Evolutionary conservation across 2,888 invertebrate genomes (phyloP), one percentile per base, ranked within the genome.

Genomic region (Myathropa florea): DNA sequence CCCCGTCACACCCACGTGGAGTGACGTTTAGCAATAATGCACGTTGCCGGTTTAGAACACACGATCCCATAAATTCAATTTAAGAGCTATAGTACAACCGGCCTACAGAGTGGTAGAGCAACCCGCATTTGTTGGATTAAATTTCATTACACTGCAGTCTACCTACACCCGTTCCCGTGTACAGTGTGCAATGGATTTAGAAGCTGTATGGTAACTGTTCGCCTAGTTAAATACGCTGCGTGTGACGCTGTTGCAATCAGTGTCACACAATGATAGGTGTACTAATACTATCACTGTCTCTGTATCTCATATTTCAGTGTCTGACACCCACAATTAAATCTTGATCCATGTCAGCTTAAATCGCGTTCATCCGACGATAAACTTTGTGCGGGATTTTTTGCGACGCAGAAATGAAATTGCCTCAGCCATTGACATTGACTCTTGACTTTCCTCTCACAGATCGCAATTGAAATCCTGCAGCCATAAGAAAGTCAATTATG

Each of bases 361-460:
- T 67, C 39, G 65, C 64, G 18, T 18, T 18, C 46, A 18, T 7
- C 46, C 46, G 46, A 46, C 46, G 46, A 46, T 46, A 18, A 18
- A 46, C 46, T 46, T 26, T 67, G 30, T 33, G 30, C 55, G 30
- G 55, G 46, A 46, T 33, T 53, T 67, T 59, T 46, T 46, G 60
- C 60, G 46, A 21, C 39, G 53, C 28, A 68, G 65, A 65, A 72
- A 73, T 68, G 70, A 77, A 76, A 70, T 81, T 72, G 61, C 75
- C 76, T 72, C 65, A 67, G 67, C 76, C 70, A 81, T 77, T 80
- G 70, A 79, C 80, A 84, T 75, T 81, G 76, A 46, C 53, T 71
- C 80, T 83, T 79, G 72, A 75, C 72, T 78, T 77, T 71, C 65
- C 59, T 26, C 21, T 0, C 46, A 18, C 46, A 18, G 46, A 46